Conservation (phyloP, 1,140 invertebrate genomes). For the Drepana arcuata region DNA sequence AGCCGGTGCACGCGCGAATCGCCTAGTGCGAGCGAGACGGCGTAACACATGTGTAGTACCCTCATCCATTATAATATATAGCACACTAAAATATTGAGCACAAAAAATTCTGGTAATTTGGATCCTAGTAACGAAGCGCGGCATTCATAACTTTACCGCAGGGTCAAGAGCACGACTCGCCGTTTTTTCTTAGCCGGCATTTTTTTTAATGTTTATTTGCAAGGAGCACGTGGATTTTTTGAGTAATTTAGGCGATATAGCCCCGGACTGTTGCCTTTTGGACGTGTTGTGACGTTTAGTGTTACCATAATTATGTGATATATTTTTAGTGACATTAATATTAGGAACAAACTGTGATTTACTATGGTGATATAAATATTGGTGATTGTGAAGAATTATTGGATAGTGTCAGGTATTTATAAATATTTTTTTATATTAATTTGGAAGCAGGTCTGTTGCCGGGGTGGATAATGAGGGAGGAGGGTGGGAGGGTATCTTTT, state of each 20-base stretch:
- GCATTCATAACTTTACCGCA: conserved; percentile 68
- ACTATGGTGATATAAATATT: conserved; percentile 64
- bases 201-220: conserved; percentile 68
- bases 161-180: conserved; percentile 59
- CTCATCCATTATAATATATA: conserved; percentile 48
- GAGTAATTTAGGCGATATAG: conserved; percentile 50
- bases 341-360: conserved; percentile 71
- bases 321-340: conserved; percentile 61
- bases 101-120: conserved; percentile 63
- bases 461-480: conserved; percentile 15
- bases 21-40: conserved; percentile 49
- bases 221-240: conserved; percentile 60
- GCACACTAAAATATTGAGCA: conserved; percentile 66
- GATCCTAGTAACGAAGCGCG: conserved; percentile 63
- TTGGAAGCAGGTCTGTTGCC: conserved; percentile 19
- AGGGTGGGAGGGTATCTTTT: conserved; percentile 30
- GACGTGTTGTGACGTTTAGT: conserved; percentile 69
- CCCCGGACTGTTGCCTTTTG: conserved; percentile 63
- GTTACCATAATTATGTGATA: conserved; percentile 69
- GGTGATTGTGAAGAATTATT: conserved; percentile 51
- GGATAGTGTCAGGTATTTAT: conserved; percentile 50
- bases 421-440: conserved; percentile 33
- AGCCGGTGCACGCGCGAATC: conserved; percentile 55
- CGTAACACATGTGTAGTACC: conserved; percentile 56
- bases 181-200: conserved; percentile 47